These are phyloP conservation scores for Oncorhynchus tshawytscha DNA, from an alignment of 2,113 vertebrate genomes.

Conservation along the genomic window DNA sequence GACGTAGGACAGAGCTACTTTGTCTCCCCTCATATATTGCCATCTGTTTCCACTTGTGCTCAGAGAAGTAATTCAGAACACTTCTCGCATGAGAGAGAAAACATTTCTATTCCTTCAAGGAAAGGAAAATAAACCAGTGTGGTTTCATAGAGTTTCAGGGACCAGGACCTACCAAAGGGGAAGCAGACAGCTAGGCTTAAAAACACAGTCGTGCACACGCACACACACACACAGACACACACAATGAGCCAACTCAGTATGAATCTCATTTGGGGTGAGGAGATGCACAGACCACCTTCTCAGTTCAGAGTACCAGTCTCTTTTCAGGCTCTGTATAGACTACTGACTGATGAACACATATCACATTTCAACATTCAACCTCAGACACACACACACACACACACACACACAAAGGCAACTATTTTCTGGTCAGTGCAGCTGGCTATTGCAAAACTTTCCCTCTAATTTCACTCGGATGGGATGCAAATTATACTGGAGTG, in stretches of 20 bases:
- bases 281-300: slow-evolving; percentile 62
- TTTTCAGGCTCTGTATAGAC: slow-evolving; percentile 50
- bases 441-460: slow-evolving; percentile 11
- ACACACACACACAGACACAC: slow-evolving; percentile 9
- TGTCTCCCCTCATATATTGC: slow-evolving; percentile 69
- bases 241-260: neutral
- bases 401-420: neutral
- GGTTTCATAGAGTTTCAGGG: slow-evolving; percentile 46
- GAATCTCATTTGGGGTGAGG: slow-evolving; percentile 44
- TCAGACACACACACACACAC: slow-evolving; percentile 5
- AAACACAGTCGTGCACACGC: slow-evolving; percentile 16
- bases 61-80: slow-evolving; percentile 75
- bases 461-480: slow-evolving; percentile 18
- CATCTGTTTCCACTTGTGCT: slow-evolving; percentile 80
- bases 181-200: slow-evolving; percentile 52
- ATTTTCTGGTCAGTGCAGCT: neutral
- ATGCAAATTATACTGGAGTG: slow-evolving; percentile 26
- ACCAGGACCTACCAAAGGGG: slow-evolving; percentile 53
- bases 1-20: slow-evolving; percentile 70
- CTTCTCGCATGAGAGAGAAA: slow-evolving; percentile 71
- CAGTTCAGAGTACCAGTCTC: slow-evolving; percentile 57
- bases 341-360: slow-evolving; percentile 47
- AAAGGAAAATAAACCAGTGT: slow-evolving; percentile 66
- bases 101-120: slow-evolving; percentile 64
- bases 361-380: slow-evolving; percentile 30